These are phyloP conservation scores for Etheostoma cragini DNA, from an alignment of 2,113 vertebrate species.

Conservation along the genomic window DNA sequence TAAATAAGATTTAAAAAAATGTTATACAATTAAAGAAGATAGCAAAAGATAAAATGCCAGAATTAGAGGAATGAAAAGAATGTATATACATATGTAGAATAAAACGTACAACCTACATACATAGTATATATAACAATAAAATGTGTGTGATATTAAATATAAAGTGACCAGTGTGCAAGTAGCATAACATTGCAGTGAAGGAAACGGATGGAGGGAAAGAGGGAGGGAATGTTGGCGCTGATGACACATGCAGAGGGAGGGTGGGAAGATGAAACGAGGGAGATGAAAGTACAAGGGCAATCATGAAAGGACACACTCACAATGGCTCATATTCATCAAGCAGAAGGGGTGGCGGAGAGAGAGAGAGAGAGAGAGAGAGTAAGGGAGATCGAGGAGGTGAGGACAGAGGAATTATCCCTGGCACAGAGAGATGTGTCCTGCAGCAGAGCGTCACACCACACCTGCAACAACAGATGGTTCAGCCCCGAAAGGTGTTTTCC, in stretches of 20 bases:
- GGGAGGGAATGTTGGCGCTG: slow-evolving; percentile 5
- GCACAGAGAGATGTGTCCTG: neutral
- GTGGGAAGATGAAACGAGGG: slow-evolving; percentile 46
- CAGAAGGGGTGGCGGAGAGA: neutral
- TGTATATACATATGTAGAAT: too few relatives aligned
- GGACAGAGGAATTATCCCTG: slow-evolving; percentile 8
- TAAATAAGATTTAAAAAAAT: too few relatives aligned
- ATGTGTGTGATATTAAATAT: too few relatives aligned
- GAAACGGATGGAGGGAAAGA: slow-evolving; percentile 30
- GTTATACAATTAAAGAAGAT: too few relatives aligned
- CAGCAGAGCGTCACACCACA: neutral
- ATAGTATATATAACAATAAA: too few relatives aligned
- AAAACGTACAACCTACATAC: too few relatives aligned
- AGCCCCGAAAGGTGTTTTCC: neutral
- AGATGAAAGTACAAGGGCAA: slow-evolving; percentile 47
- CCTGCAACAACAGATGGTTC: neutral
- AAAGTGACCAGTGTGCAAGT: too few relatives aligned
- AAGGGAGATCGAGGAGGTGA: neutral
- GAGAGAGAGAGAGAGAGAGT: neutral
- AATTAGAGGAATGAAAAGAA: too few relatives aligned
- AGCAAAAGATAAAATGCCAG: too few relatives aligned
- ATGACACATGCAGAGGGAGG: neutral
- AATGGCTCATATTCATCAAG: slow-evolving; percentile 46
- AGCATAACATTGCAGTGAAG: neutral
- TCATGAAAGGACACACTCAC: slow-evolving; percentile 32